phyloP scores from a whole-genome alignment of 2,797 vertebrate genomes.

The Eutrigla gurnardus region DNA sequence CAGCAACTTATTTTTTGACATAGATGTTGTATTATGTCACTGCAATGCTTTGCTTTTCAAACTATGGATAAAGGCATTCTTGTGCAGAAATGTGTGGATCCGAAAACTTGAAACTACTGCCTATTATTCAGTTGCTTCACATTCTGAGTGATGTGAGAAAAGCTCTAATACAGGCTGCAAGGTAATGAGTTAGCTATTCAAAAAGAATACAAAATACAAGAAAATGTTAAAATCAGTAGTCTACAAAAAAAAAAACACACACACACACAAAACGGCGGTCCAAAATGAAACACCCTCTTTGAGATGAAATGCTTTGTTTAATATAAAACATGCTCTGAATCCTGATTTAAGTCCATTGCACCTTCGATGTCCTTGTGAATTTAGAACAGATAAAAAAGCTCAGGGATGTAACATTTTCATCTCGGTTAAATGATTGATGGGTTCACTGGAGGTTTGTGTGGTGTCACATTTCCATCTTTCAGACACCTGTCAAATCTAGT shows the following conservation, averaged over 20 bases:
- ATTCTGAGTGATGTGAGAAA: background rate
- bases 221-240: background rate
- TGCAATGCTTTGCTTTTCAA: background rate
- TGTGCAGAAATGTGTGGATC: background rate
- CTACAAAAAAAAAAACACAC: background rate
- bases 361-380: constrained; percentile 70
- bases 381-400: constrained; percentile 61
- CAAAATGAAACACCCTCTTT: constrained; percentile 16
- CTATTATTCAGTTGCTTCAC: constrained; percentile 10
- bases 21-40: background rate
- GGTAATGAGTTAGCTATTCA: background rate
- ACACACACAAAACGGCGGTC: constrained; percentile 13
- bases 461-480: constrained; percentile 81
- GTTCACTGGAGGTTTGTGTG: constrained; percentile 68
- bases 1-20: background rate
- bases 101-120: background rate
- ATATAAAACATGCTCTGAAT: constrained; percentile 56
- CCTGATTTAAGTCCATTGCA: constrained; percentile 54
- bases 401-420: constrained; percentile 72
- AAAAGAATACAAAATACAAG: constrained; percentile 11
- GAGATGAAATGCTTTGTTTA: constrained; percentile 28
- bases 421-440: constrained; percentile 78
- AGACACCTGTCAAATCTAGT: constrained; percentile 79
- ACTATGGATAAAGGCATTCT: background rate
- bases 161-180: constrained; percentile 8